Percentiles rank a stretch among this genome's conserved stretches.
These are phyloP conservation scores for Rhopalosiphum maidis DNA, from an alignment of 1,140 invertebrate species.

Conservation along the genomic window DNA sequence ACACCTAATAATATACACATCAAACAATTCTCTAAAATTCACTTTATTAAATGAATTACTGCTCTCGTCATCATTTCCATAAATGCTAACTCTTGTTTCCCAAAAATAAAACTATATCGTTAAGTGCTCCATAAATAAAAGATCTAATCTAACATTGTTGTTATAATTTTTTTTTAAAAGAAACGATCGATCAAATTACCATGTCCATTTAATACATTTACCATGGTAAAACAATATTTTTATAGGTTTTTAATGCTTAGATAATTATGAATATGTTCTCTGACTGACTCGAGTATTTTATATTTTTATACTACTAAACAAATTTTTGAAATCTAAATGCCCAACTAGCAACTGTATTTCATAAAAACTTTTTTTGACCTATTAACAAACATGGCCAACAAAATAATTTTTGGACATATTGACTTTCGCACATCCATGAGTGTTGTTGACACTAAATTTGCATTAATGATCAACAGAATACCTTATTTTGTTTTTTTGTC, in stretches of 20 bases:
- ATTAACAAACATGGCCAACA: too few relatives aligned
- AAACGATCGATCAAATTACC: background rate
- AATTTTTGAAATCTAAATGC: background rate
- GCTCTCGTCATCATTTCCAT: background rate
- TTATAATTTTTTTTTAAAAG: background rate
- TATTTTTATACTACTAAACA: background rate
- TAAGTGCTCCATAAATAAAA: background rate
- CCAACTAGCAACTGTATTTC: background rate
- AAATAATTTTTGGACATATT: too few relatives aligned
- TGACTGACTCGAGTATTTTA: background rate
- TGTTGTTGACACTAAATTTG: too few relatives aligned
- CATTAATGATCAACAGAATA: background rate
- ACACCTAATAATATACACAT: background rate
- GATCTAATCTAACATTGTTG: background rate
- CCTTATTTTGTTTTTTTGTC: background rate
- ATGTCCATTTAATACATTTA: background rate
- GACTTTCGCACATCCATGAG: too few relatives aligned
- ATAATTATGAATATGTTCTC: background rate
- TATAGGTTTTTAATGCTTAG: background rate
- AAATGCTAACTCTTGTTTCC: background rate
- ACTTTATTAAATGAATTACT: background rate
- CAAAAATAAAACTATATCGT: background rate
- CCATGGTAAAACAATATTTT: background rate
- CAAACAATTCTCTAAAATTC: background rate
- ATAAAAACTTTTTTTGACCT: too few relatives aligned